Evolutionary conservation across 2,113 vertebrate species (phyloP).

Genomic region (Platanista minor): DNA sequence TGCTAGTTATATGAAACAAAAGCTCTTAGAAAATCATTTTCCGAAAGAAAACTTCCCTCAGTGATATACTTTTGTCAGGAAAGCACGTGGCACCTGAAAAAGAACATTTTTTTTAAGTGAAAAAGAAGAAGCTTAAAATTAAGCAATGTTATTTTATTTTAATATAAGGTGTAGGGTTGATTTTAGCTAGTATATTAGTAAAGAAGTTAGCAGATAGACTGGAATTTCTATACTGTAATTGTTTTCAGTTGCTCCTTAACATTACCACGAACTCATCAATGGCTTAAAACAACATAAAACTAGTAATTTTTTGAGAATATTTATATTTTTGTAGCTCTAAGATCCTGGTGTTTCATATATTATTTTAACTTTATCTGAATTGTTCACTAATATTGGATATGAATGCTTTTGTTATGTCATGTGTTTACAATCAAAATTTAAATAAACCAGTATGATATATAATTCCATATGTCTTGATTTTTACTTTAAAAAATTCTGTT

Average conservation of each 20-base stretch:
- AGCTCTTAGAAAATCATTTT: not conserved
- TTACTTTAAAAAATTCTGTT: not conserved
- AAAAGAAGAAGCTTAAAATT: not conserved
- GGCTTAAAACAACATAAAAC: not conserved
- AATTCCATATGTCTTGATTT: not conserved
- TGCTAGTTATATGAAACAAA: slow-evolving; percentile 6
- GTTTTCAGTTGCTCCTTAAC: not conserved
- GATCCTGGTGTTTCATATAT: not conserved
- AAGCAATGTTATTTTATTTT: not conserved
- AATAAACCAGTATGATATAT: not conserved
- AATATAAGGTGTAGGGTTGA: not conserved
- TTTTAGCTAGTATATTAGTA: not conserved
- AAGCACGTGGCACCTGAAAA: not conserved
- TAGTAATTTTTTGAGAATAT: not conserved
- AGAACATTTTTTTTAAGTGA: not conserved
- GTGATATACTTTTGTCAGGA: not conserved
- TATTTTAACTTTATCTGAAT: not conserved
- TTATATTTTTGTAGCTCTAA: not conserved
- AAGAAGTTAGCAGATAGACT: not conserved
- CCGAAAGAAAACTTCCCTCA: not conserved
- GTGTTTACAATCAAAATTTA: not conserved
- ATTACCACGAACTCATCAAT: not conserved
- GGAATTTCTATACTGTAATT: not conserved
- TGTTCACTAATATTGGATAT: not conserved
- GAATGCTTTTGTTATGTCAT: not conserved